Percentiles rank a stretch among this genome's conserved stretches.
These are phyloP conservation scores for Plutella xylostella DNA, from an alignment of 2,888 invertebrate species.

Conservation along the genomic window DNA sequence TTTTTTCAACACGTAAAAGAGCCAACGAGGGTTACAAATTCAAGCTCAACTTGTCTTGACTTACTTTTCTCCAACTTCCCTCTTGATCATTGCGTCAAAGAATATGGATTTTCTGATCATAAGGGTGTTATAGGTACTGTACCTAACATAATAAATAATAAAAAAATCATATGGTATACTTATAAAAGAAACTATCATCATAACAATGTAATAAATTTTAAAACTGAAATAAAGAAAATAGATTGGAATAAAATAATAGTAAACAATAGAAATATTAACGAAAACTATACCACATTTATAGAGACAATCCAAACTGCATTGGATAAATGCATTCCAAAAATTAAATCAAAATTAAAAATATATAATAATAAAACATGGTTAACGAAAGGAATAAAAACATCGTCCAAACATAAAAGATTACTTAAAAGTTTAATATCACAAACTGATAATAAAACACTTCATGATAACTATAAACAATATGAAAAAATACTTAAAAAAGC, in stretches of 20 bases:
- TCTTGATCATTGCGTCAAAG: not conserved
- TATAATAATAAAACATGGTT: not conserved
- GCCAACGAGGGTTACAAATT: not conserved
- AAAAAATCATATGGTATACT: slow-evolving; percentile 31
- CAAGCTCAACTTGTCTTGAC: not conserved
- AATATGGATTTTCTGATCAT: slow-evolving; percentile 15
- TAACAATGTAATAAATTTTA: not conserved
- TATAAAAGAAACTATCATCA: slow-evolving; percentile 3
- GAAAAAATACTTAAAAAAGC: not conserved
- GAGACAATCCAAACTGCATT: not conserved
- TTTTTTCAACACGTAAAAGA: not conserved
- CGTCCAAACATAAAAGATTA: not conserved
- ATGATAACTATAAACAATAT: not conserved
- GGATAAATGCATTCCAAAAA: not conserved
- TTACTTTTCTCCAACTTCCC: not conserved
- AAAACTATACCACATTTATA: not conserved
- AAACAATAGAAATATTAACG: not conserved
- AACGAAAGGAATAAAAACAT: not conserved
- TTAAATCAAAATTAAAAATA: not conserved
- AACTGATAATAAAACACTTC: not conserved
- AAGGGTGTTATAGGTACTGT: slow-evolving; percentile 6
- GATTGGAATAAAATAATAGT: not conserved
- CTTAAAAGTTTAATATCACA: not conserved
- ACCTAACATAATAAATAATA: not conserved
- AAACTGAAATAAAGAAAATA: not conserved